Evolutionary conservation across 2,888 invertebrate species (phyloP), one percentile per base, ranked within the genome.

Genomic region (Meganola albula): DNA sequence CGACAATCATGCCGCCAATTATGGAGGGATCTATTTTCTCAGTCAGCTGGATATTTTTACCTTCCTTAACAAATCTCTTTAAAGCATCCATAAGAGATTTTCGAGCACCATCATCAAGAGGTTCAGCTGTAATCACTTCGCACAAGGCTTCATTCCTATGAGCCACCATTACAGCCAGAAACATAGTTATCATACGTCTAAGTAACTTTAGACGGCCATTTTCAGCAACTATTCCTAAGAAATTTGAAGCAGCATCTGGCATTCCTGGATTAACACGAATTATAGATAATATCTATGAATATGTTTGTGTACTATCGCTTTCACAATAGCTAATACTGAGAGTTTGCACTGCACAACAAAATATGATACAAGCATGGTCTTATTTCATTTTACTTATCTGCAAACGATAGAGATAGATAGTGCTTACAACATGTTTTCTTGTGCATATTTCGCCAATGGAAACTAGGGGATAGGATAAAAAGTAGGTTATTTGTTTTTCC

Each of bases 1-100:
- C 78, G 1, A 83, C 70, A 11, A 80, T 64, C 54, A 82, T 65
- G 1, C 82, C 83, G 3, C 83, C 83, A 5, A 83, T 70, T 2
- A 78, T 66, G 1, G 63, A 60, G 1, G 65, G 42, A 28, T 77
- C 68, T 0, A 80, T 64, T 57, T 63, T 78, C 45, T 83, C 82
- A 1, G 67, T 73, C 1, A 83, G 59, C 12, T 62, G 53, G 8
- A 82, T 73, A 10, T 71, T 73, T 45, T 79, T 78, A 2, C 52
- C 68, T 14, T 51, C 59, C 43, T 72, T 60, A 0, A 74, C 69
- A 10, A 77, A 69, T 26, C 68, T 75, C 35, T 62, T 53, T 1
- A 83, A 46, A 1, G 74, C 71, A 0, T 53, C 59, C 49, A 74
- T 58, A 1, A 82, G 61, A 8, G 64, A 37, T 2, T 43, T 42